Percentiles rank a stretch among this genome's conserved stretches.
phyloP scores from a whole-genome alignment of 2,113 vertebrate species.

The Ctenomys sociabilis region DNA sequence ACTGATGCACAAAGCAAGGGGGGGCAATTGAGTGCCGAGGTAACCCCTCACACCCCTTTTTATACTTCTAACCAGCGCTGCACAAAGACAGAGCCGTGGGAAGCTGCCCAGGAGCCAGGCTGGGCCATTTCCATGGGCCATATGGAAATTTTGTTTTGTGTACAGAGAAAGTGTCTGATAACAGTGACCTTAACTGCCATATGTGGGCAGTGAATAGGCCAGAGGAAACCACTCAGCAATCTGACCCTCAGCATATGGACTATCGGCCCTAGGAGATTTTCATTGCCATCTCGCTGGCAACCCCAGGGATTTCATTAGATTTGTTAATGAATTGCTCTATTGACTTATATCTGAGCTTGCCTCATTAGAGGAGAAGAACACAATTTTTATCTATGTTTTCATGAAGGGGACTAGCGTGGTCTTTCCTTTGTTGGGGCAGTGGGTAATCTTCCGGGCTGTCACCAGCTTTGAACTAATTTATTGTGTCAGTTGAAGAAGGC shows the following conservation, averaged over 20 bases:
- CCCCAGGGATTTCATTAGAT: constrained; percentile 96
- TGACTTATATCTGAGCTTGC: constrained; percentile 97
- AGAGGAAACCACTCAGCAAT: constrained; percentile 92
- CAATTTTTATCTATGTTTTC: constrained; percentile 89
- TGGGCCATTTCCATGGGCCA: constrained; percentile 97
- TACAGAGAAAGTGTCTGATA: constrained; percentile 93
- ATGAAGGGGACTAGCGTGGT: constrained; percentile 87
- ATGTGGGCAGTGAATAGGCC: constrained; percentile 95
- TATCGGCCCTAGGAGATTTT: constrained; percentile 91
- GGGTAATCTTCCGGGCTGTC: constrained; percentile 93
- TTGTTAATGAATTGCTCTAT: constrained; percentile 99
- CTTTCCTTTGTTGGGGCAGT: constrained; percentile 91
- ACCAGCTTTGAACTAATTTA: constrained; percentile 93
- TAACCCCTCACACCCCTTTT: constrained; percentile 86
- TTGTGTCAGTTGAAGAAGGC: constrained; percentile 94
- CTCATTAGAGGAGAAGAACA: constrained; percentile 97
- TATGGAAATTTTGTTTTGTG: constrained; percentile 99
- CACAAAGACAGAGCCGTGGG: constrained; percentile 93
- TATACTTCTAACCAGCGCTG: constrained; percentile 85
- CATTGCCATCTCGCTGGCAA: constrained; percentile 89
- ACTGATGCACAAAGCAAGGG: constrained; percentile 89
- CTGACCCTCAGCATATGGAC: constrained; percentile 99
- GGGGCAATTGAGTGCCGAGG: constrained; percentile 86
- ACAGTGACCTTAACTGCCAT: constrained; percentile 95
- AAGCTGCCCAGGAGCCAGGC: constrained; percentile 91